These are phyloP conservation scores for Glaucidium brasilianum DNA, from an alignment of 2,113 vertebrate species.

Conservation along the genomic window DNA sequence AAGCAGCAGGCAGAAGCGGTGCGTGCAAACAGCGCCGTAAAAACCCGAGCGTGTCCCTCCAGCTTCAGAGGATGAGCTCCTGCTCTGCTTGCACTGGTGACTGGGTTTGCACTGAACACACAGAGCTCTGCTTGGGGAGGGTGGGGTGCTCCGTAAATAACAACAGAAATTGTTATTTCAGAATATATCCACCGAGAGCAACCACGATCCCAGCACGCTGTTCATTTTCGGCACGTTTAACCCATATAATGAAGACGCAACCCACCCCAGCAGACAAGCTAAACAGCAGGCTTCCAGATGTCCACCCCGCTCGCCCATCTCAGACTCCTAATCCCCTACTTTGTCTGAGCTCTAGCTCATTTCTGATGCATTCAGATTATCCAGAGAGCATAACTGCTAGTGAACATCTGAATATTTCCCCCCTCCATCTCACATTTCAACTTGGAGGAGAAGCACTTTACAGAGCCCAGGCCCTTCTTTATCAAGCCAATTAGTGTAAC, in stretches of 20 bases:
- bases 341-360: slow-evolving; percentile 59
- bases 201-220: neutral
- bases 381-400: slow-evolving; percentile 23
- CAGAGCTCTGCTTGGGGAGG: neutral
- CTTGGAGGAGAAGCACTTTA: slow-evolving; percentile 4
- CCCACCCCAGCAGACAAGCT: neutral
- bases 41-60: neutral
- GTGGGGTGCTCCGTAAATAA: neutral
- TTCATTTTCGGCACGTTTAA: neutral
- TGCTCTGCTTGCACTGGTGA: neutral
- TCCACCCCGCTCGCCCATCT: slow-evolving; percentile 26
- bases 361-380: slow-evolving; percentile 68
- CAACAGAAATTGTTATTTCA: neutral
- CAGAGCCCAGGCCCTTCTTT: neutral
- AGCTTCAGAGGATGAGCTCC: neutral
- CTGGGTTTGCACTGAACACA: accelerated
- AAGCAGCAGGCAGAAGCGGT: neutral
- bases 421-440: slow-evolving; percentile 40
- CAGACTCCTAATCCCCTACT: slow-evolving; percentile 65
- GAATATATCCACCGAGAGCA: neutral
- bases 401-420: slow-evolving; percentile 24
- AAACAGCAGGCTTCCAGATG: slow-evolving; percentile 63
- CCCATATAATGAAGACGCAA: neutral
- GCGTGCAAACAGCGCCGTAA: neutral
- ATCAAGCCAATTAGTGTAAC: slow-evolving; percentile 40